Base-by-base conservation (phyloP, 1,140 invertebrate species). In the Lepeophtheirus salmonis region DNA sequence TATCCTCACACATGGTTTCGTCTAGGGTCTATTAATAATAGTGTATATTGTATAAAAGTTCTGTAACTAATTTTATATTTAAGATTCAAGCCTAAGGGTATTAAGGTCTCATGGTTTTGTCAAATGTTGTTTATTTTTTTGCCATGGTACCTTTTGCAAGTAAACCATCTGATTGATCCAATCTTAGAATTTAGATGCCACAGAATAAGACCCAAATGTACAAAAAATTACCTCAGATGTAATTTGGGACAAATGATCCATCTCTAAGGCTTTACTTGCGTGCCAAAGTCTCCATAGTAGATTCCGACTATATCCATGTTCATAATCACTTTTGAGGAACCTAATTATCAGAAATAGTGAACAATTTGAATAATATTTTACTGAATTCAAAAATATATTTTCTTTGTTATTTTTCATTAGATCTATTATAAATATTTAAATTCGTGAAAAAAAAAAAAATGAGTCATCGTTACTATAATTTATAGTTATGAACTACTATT, bases 251-350 rank as follows among this genome's bases (percentile, higher is more conserved):
- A 61, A 50, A 30, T 61, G 59, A 10, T 53, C 49, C 48, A 61
- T 61, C 24, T 50, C 49, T 20, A 61, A 55, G 14, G 49, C 18
- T 30, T 61, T 61, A 20, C 48, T 50, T 21, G 59, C 51, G 24
- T 61, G 59, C 59, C 59, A 61, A 6, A 61, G 50, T 52, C 59
- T 52, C 59, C 59, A 61, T 14, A 61, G 51, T 26, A 61, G 24
- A 50, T 61, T 61, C 20, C 59, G 16, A 53, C 59, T 61, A 21
- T 61, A 61, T 10, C 59, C 59, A 54, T 61, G 60, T 18, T 61
- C 59, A 30, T 22, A 61, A 18, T 61, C 59, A 21, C 41, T 17
- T 18, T 52, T 22, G 3, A 60, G 18, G 22, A 53, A 61, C 21
- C 59, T 61, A 52, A 3, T 16, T 10, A n/a, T 10, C 6, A 41